Base-by-base conservation (phyloP, 1,140 invertebrate species). In the Sesamia nonagrioides region DNA sequence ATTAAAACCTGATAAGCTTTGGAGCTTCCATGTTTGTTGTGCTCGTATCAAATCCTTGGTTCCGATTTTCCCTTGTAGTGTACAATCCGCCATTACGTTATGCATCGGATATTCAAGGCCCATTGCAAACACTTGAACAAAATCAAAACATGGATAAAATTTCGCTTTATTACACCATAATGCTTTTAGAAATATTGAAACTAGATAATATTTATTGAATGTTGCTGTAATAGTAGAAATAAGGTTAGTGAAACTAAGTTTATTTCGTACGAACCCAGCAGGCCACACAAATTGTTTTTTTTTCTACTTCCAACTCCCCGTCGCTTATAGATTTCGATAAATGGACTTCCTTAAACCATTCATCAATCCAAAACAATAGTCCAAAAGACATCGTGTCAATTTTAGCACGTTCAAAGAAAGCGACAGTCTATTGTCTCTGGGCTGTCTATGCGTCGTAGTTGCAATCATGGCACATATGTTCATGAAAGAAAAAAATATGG, bases 401-500 rank as follows among this genome's bases (percentile, higher is more conserved):
- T 71, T 54, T 71, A 6, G 9, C 48, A 35, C 68, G 68, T 54
- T 33, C n/a, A 71, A 71, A 71, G 68, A 71, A 71, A 71, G 68
- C 48, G 27, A 5, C 37, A 52, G 37, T 35, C 21, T 50, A 54
- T 71, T 71, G 68, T 71, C 68, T 71, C 52, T 54, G 33, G 6
- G 42, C 35, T 37, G 37, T 37, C 37, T 37, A 37, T 37, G 37
- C 37, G 37, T 9, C 37, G 58, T 37, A 45, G 45, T 42, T 45
- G 17, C 35, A 66, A 45, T 42, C 37, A 45, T 35, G 17, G 50
- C 17, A 37, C 60, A 76, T 18, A 52, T 66, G 74, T 61, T 52
- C 13, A 69, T 42, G 52, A n/a, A 72, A 45, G 69, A 77, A 77
- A 82, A 85, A 82, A 85, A 82, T 69, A 69, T 63, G 82, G 85